Evolutionary conservation across 2,113 vertebrate species (phyloP).

Genomic region (Osmerus eperlanus): DNA sequence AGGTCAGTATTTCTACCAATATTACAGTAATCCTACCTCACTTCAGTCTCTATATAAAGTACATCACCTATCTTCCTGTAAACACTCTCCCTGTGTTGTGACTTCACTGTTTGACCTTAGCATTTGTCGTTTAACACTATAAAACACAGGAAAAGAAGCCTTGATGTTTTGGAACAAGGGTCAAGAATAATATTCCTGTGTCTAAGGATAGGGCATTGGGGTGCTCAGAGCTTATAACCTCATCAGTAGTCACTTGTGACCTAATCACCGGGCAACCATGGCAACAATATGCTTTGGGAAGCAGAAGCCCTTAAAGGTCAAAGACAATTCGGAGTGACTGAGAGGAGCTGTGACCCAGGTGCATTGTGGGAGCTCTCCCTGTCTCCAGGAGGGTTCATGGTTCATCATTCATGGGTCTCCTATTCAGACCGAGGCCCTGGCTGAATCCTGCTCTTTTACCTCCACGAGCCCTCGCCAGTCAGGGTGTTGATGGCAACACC

Average conservation of each 20-base stretch:
- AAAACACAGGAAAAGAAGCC: constrained; percentile 14
- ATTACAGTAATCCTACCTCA: too few relatives aligned
- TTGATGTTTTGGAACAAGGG: not conserved
- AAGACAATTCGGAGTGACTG: constrained; percentile 34
- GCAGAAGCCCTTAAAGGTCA: constrained; percentile 46
- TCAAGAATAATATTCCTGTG: constrained; percentile 1
- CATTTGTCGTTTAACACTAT: constrained; percentile 11
- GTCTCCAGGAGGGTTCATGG: constrained; percentile 9
- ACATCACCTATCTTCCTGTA: not conserved
- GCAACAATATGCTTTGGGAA: constrained; percentile 38
- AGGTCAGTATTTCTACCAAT: constrained; percentile 19
- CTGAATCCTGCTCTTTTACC: too few relatives aligned
- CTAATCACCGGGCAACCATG: constrained; percentile 27
- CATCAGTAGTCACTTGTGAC: constrained; percentile 37
- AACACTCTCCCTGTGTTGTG: constrained; percentile 20
- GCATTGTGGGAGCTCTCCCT: constrained; percentile 31
- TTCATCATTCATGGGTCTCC: too few relatives aligned
- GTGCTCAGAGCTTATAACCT: constrained; percentile 20
- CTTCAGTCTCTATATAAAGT: not conserved
- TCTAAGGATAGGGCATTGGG: not conserved
- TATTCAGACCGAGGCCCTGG: too few relatives aligned
- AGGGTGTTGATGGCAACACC: too few relatives aligned
- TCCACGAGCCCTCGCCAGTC: too few relatives aligned
- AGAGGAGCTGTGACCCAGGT: constrained; percentile 23
- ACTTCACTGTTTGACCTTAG: not conserved